A percentile compares a stretch with the other conserved stretches of the same genome.
These are phyloP conservation scores for Rhopalosiphum padi DNA, from an alignment of 1,140 invertebrate species.

Conservation along the genomic window DNA sequence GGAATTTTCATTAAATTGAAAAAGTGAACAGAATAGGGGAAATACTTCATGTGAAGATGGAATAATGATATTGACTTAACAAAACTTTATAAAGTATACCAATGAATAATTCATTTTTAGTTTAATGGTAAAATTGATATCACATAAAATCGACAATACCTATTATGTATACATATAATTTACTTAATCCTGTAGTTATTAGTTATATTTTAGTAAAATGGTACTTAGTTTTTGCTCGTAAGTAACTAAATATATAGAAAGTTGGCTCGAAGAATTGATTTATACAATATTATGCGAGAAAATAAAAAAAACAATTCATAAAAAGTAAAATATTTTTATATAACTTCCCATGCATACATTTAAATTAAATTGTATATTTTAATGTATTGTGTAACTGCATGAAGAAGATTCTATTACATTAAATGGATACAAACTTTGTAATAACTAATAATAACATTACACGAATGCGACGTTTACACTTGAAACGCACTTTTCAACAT, in stretches of 20 bases:
- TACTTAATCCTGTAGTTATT: neutral
- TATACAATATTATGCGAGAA: neutral
- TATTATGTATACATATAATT: neutral
- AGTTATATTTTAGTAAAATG: too few species aligned
- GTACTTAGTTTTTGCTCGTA: neutral
- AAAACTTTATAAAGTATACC: neutral
- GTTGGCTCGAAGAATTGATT: neutral
- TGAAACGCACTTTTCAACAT: too few species aligned
- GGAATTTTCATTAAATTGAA: constrained; percentile 45
- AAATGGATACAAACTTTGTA: too few species aligned
- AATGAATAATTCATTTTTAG: constrained; percentile 9
- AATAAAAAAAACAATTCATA: too few species aligned
- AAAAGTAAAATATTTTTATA: too few species aligned
- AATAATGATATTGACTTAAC: constrained; percentile 22
- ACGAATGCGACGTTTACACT: too few species aligned
- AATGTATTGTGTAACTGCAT: too few species aligned
- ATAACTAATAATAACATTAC: too few species aligned
- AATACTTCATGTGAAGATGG: neutral
- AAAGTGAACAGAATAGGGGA: neutral
- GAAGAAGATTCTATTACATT: too few species aligned
- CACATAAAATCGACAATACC: neutral
- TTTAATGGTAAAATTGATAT: neutral
- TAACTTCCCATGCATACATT: too few species aligned
- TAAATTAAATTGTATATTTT: too few species aligned
- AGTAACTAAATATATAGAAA: neutral